Percentiles rank a stretch among this genome's conserved stretches.
phyloP scores from a whole-genome alignment of 2,888 invertebrate genomes.

The Choristoneura rosaceana region DNA sequence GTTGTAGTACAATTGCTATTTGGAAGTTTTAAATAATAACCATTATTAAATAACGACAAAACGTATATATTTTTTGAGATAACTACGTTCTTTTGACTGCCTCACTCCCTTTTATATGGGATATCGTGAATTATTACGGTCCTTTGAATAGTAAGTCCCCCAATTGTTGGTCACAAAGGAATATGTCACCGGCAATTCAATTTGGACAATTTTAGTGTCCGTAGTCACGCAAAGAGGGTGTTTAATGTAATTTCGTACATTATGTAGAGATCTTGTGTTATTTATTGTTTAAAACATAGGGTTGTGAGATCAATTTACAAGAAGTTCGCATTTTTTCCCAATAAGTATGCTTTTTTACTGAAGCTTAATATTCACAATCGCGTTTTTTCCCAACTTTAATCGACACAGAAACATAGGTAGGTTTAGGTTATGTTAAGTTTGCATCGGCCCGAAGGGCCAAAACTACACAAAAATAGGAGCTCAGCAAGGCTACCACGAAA shows the following conservation, averaged over 20 bases:
- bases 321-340: too few species aligned
- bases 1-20: background rate
- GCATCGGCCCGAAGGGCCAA: too few species aligned
- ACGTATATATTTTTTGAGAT: background rate
- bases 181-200: slow-evolving; percentile 34
- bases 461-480: too few species aligned
- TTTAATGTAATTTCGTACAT: slow-evolving; percentile 17
- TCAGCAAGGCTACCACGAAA: too few species aligned
- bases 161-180: slow-evolving; percentile 33
- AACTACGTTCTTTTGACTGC: slow-evolving; percentile 16
- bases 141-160: slow-evolving; percentile 30
- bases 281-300: background rate
- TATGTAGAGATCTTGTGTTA: background rate
- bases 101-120: slow-evolving; percentile 16
- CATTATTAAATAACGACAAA: background rate
- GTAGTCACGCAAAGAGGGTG: slow-evolving; percentile 37
- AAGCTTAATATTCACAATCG: too few species aligned
- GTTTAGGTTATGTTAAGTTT: too few species aligned
- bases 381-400: too few species aligned
- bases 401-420: too few species aligned
- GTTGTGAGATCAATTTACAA: too few species aligned
- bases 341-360: too few species aligned
- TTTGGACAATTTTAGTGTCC: slow-evolving; percentile 20
- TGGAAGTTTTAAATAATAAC: too few species aligned
- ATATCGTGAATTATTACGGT: slow-evolving; percentile 29